Conservation (phyloP, 2,888 invertebrate species). For the Cremastinae sp. region DNA sequence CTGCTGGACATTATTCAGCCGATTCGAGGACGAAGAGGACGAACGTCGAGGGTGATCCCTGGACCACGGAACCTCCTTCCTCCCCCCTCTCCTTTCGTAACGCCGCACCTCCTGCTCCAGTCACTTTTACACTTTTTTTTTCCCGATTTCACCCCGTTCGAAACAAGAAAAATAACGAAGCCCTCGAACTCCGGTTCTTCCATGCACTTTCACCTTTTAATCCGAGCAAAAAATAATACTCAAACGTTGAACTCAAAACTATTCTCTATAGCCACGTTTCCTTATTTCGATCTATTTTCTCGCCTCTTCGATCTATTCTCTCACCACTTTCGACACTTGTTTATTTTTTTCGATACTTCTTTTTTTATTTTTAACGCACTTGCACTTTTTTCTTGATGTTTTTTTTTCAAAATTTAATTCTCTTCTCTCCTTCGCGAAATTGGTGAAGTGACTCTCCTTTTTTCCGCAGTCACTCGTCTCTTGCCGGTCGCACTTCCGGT, state of each 20-base stretch:
- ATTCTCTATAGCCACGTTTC: conserved; percentile 5
- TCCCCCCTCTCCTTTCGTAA: conserved; percentile 55
- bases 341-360: neutral
- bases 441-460: conserved; percentile 10
- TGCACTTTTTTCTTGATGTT: neutral
- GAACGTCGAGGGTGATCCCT: conserved; percentile 35
- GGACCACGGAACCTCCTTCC: conserved; percentile 74
- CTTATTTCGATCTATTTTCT: conserved; percentile 18
- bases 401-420: conserved; percentile 43
- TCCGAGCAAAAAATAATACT: conserved; percentile 16
- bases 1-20: conserved; percentile 76
- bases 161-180: conserved; percentile 42
- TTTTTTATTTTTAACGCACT: neutral
- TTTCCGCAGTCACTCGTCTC: conserved; percentile 26
- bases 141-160: conserved; percentile 13
- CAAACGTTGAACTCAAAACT: neutral
- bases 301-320: too few species aligned
- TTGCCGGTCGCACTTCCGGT: conserved; percentile 36
- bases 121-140: conserved; percentile 31
- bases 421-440: conserved; percentile 22
- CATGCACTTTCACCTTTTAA: conserved; percentile 47
- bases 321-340: too few species aligned
- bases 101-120: neutral
- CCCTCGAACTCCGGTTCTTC: conserved; percentile 46
- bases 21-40: conserved; percentile 58